These are phyloP conservation scores for Plagiodera versicolora DNA, from an alignment of 2,888 invertebrate genomes.

Conservation along the genomic window DNA sequence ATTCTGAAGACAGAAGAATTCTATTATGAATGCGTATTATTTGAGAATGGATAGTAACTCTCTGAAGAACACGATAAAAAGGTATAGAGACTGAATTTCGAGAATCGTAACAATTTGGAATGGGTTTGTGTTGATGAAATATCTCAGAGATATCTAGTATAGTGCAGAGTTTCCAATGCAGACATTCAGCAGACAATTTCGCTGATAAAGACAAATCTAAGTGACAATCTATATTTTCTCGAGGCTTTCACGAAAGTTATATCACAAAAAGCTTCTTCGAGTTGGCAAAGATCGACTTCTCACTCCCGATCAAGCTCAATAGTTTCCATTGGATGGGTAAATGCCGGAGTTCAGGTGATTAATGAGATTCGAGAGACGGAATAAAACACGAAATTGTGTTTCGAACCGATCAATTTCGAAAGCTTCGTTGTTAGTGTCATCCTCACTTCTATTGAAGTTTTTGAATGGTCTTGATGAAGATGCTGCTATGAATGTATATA, in stretches of 20 bases:
- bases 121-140: no score
- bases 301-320: conserved; percentile 36
- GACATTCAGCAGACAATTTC: conserved; percentile 29
- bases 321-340: conserved; percentile 36
- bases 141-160: conserved; percentile 5
- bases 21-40: no score
- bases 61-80: no score
- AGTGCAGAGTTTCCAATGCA: conserved; percentile 14
- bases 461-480: not conserved
- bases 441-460: not conserved
- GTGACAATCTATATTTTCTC: conserved; percentile 40
- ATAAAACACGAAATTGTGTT: conserved; percentile 38
- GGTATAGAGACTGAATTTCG: no score
- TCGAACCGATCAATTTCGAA: conserved; percentile 15
- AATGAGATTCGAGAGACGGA: conserved; percentile 36
- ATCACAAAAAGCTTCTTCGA: conserved; percentile 38
- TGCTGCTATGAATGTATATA: not conserved
- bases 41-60: no score
- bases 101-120: no score
- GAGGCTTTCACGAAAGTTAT: conserved; percentile 40
- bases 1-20: no score
- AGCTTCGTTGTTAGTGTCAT: not conserved
- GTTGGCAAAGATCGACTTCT: conserved; percentile 39
- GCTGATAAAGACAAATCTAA: conserved; percentile 29
- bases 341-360: conserved; percentile 39